These are phyloP conservation scores for Drosophila gaucha DNA, from an alignment of 2,888 invertebrate genomes.

Conservation along the genomic window DNA sequence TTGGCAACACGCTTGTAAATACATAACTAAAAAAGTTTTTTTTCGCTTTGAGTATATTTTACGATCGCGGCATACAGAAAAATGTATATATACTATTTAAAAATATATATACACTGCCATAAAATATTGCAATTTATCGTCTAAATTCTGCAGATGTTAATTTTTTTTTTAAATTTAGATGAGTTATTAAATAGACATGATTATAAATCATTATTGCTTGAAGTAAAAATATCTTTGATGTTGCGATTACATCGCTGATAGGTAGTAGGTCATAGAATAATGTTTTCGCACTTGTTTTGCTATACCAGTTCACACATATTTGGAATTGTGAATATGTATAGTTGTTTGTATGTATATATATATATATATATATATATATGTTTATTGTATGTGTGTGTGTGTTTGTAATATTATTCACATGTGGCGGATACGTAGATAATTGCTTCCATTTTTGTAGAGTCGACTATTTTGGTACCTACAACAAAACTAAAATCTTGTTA, in stretches of 20 bases:
- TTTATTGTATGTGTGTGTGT: constrained; percentile 3
- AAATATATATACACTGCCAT: constrained; percentile 18
- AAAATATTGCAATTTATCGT: constrained; percentile 18
- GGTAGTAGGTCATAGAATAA: background rate
- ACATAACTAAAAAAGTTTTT: background rate
- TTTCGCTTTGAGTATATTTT: background rate
- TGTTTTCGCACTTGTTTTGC: constrained; percentile 36
- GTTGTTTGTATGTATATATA: background rate
- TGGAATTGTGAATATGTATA: constrained; percentile 4
- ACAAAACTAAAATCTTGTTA: constrained; percentile 14
- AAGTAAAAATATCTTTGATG: background rate
- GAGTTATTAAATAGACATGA: background rate
- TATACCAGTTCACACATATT: background rate
- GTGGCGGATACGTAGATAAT: constrained; percentile 27
- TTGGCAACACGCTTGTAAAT: too few species aligned
- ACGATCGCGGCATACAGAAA: background rate
- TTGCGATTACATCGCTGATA: background rate
- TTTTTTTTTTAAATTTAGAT: background rate
- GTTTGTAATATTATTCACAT: constrained; percentile 27
- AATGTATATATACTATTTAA: constrained; percentile 4
- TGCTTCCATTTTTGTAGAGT: constrained; percentile 40
- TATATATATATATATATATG: background rate
- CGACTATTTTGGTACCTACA: constrained; percentile 40
- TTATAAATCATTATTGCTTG: background rate
- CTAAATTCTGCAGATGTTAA: background rate